phyloP scores from a whole-genome alignment of 2,113 vertebrate genomes.

The Callipepla squamata region DNA sequence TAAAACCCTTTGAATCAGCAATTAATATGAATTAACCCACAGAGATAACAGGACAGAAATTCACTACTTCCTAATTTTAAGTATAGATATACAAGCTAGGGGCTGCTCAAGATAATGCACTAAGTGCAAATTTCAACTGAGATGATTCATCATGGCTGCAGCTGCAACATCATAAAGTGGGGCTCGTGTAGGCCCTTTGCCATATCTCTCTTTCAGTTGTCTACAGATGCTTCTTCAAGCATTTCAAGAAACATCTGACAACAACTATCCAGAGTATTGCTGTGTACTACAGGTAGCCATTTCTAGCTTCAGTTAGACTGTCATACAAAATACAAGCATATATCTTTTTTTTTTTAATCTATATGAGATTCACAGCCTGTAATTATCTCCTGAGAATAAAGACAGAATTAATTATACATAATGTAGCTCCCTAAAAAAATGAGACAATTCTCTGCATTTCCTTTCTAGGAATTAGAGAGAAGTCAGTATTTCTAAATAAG shows the following conservation, averaged over 20 bases:
- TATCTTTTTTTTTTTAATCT: neutral
- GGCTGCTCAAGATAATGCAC: neutral
- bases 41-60: neutral
- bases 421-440: neutral
- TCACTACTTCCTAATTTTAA: neutral
- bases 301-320: neutral
- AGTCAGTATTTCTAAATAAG: neutral
- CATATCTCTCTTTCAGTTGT: neutral
- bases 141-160: constrained; percentile 16
- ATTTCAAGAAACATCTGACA: constrained; percentile 10
- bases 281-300: neutral
- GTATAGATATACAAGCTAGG: neutral
- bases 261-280: neutral
- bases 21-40: constrained; percentile 6
- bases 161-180: constrained; percentile 25
- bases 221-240: neutral
- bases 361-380: neutral
- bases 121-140: neutral
- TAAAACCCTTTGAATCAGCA: neutral
- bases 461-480: neutral
- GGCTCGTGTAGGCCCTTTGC: neutral
- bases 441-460: neutral
- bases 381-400: neutral
- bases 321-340: neutral
- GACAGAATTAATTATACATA: neutral